These are phyloP conservation scores for Volucella zonaria DNA, from an alignment of 2,888 invertebrate species.

Conservation along the genomic window DNA sequence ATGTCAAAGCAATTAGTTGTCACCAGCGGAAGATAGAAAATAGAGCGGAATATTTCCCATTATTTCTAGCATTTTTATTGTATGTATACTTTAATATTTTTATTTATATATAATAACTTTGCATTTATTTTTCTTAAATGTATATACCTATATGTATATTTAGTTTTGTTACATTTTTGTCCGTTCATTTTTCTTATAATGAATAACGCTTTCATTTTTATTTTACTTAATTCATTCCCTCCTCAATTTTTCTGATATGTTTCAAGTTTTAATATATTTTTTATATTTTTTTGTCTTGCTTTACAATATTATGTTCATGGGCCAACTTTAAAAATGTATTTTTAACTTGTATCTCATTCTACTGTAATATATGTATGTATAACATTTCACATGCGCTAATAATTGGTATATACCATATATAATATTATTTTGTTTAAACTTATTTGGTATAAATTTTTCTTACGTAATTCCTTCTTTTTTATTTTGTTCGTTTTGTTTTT, in stretches of 20 bases:
- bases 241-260: slow-evolving; percentile 60
- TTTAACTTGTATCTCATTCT: slow-evolving; percentile 40
- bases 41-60: not conserved
- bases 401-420: slow-evolving; percentile 14
- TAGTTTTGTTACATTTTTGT: slow-evolving; percentile 40
- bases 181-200: slow-evolving; percentile 19
- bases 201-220: slow-evolving; percentile 51
- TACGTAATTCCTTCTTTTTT: slow-evolving; percentile 40
- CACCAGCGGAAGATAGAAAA: not conserved
- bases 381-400: slow-evolving; percentile 55
- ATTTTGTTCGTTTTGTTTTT: not conserved
- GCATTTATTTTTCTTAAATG: slow-evolving; percentile 31
- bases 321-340: slow-evolving; percentile 37
- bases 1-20: too few species aligned
- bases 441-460: slow-evolving; percentile 27
- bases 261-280: slow-evolving; percentile 50
- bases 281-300: slow-evolving; percentile 17
- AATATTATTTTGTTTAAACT: slow-evolving; percentile 1
- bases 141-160: slow-evolving; percentile 38
- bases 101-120: slow-evolving; percentile 45
- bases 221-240: slow-evolving; percentile 16
- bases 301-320: not conserved
- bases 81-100: slow-evolving; percentile 59
- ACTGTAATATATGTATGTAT: slow-evolving; percentile 36
- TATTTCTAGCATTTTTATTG: slow-evolving; percentile 55